Evolutionary conservation across 2,888 invertebrate species (phyloP).

Genomic region (Temnothorax rugatulus): DNA sequence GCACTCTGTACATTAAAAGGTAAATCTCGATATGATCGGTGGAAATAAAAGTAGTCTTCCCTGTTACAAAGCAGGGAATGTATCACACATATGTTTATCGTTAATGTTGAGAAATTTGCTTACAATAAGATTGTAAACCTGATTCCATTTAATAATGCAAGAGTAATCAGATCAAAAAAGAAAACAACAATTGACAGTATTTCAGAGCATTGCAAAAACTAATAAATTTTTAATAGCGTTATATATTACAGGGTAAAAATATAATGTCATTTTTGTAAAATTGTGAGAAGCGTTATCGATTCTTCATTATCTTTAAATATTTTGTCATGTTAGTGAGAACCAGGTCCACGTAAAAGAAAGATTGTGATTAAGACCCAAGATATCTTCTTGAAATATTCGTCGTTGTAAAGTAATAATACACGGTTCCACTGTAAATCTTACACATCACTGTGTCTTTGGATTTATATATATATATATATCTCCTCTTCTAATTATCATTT

Average conservation of each 20-base stretch:
- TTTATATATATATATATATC: slow-evolving; percentile 10
- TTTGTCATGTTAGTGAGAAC: slow-evolving; percentile 2
- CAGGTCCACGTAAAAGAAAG: slow-evolving; percentile 37
- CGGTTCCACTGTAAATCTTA: slow-evolving; percentile 36
- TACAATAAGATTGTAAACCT: slow-evolving; percentile 70
- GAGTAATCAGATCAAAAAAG: slow-evolving; percentile 11
- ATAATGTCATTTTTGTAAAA: slow-evolving; percentile 18
- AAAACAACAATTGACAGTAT: not conserved
- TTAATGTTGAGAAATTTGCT: slow-evolving; percentile 69
- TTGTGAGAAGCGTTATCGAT: slow-evolving; percentile 10
- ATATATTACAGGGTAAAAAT: not conserved
- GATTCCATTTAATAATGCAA: slow-evolving; percentile 53
- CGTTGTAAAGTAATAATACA: slow-evolving; percentile 25
- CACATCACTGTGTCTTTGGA: slow-evolving; percentile 34
- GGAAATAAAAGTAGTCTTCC: slow-evolving; percentile 79
- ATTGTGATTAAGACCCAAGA: not conserved
- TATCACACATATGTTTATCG: slow-evolving; percentile 58
- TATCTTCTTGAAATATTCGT: slow-evolving; percentile 28
- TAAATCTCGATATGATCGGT: slow-evolving; percentile 71
- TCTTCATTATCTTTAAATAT: slow-evolving; percentile 28
- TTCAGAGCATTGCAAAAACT: slow-evolving; percentile 21
- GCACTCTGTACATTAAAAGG: slow-evolving; percentile 81
- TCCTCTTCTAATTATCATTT: slow-evolving; percentile 42
- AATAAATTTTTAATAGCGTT: slow-evolving; percentile 2
- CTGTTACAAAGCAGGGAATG: slow-evolving; percentile 68